Evolutionary conservation across 2,113 vertebrate species (phyloP).

Genomic region (Myrmecophaga tridactyla): DNA sequence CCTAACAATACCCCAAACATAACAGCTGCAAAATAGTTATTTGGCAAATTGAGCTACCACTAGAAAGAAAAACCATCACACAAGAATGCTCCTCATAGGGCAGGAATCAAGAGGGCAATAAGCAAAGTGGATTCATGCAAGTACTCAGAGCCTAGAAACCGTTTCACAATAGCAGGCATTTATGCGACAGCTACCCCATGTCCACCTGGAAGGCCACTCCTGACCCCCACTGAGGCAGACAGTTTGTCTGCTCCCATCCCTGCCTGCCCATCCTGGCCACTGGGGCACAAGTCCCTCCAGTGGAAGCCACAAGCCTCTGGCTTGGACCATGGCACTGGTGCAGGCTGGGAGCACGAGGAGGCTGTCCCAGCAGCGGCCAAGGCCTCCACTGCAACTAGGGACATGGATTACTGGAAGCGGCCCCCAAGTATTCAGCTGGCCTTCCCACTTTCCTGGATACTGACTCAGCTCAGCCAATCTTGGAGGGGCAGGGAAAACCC

Average conservation of each 20-base stretch:
- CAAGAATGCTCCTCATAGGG: not conserved
- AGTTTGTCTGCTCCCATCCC: not conserved
- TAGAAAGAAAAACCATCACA: not conserved
- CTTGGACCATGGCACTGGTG: rapidly evolving
- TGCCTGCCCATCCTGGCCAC: not conserved
- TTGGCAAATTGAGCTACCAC: not conserved
- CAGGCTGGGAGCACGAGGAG: not conserved
- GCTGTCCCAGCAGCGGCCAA: not conserved
- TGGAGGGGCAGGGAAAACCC: not conserved
- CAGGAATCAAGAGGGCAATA: not conserved
- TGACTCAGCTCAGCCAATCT: not conserved
- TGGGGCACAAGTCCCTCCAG: not conserved
- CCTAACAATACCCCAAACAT: not conserved
- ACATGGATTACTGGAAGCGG: not conserved
- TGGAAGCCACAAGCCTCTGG: not conserved
- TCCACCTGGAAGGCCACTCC: not conserved
- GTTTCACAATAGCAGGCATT: rapidly evolving
- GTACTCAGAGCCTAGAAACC: not conserved
- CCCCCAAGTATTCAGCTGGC: not conserved
- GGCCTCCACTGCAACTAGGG: not conserved
- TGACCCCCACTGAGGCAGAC: not conserved
- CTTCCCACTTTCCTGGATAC: not conserved
- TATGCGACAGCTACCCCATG: not conserved
- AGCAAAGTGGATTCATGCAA: not conserved
- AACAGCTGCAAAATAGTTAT: not conserved